Conservation (phyloP, 2,797 vertebrate genomes). For the Gymnoscopelus microlampas region DNA sequence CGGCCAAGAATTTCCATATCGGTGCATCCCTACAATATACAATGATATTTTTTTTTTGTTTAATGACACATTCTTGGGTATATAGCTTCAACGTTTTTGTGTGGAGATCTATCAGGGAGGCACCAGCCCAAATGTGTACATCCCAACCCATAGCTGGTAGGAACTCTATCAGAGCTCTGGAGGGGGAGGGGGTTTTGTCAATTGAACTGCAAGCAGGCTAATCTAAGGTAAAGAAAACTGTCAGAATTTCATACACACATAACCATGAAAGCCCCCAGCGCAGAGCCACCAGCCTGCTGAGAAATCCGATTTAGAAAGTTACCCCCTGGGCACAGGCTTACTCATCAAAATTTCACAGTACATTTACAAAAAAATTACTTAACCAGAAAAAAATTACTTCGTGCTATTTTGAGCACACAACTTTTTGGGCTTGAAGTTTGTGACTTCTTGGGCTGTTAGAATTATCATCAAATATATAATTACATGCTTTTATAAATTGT, state of each 20-base stretch:
- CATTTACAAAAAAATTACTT: background rate
- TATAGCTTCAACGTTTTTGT: conserved; percentile 5
- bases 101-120: background rate
- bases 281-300: background rate
- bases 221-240: background rate
- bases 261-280: background rate
- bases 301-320: background rate
- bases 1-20: no score
- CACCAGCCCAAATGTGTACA: conserved; percentile 16
- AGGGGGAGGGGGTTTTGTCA: background rate
- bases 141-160: conserved; percentile 5
- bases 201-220: background rate
- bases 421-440: no score
- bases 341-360: background rate
- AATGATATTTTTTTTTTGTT: background rate
- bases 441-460: no score
- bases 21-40: no score
- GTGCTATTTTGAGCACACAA: background rate
- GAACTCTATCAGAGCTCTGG: background rate
- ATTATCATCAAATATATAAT: no score
- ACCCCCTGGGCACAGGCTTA: background rate
- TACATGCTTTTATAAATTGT: no score
- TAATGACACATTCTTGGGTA: conserved; percentile 15
- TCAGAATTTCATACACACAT: background rate
- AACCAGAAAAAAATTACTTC: background rate